Conservation (phyloP, 1,140 invertebrate species). For the Drosophila obscura region DNA sequence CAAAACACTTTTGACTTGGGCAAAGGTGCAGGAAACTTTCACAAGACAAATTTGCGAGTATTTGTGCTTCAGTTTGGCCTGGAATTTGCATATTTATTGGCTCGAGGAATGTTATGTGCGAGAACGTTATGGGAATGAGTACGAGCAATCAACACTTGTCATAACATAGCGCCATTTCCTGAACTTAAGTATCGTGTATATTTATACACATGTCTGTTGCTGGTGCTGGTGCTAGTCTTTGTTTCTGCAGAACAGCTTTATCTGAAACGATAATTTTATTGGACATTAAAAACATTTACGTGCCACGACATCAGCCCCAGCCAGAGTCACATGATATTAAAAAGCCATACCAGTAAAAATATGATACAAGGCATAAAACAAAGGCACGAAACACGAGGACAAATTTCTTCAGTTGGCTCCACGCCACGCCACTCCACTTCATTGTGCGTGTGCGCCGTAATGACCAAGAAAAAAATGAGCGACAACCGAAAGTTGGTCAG, state of each 20-base stretch:
- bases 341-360: conserved; percentile 65
- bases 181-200: conserved; percentile 20
- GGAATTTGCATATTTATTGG: conserved; percentile 17
- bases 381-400: conserved; percentile 24
- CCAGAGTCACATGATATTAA: conserved; percentile 68
- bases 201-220: conserved; percentile 27
- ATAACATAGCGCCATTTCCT: conserved; percentile 34
- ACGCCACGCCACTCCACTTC: neutral
- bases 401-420: conserved; percentile 13
- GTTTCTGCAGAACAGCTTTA: conserved; percentile 56
- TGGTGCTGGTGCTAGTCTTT: conserved; percentile 1
- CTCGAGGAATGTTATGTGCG: neutral
- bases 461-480: conserved; percentile 36
- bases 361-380: conserved; percentile 60
- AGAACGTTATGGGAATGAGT: neutral
- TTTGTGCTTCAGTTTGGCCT: too few species aligned
- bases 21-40: neutral
- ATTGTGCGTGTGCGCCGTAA: conserved; percentile 55
- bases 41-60: too few species aligned
- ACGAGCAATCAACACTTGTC: conserved; percentile 43
- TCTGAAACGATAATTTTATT: conserved; percentile 74
- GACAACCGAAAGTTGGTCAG: conserved; percentile 50
- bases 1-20: conserved; percentile 3
- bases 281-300: conserved; percentile 77
- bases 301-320: conserved; percentile 61